Base-by-base conservation (phyloP, 2,797 vertebrate genomes). In the Alectoris magna region DNA sequence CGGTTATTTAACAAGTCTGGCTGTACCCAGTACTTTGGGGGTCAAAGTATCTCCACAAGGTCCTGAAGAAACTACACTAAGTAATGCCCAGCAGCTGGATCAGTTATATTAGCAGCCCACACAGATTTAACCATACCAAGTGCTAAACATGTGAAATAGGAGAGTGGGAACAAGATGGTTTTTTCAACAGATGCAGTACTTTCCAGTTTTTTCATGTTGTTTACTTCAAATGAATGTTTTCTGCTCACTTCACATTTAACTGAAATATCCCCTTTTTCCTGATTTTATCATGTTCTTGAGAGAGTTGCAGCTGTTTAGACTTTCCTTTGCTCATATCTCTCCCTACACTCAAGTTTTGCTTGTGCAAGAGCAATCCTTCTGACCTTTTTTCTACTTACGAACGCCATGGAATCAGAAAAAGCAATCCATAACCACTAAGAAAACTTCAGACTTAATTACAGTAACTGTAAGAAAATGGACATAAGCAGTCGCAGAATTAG, bases 141-240 rank as follows among this genome's bases (percentile, higher is more conserved):
- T 0, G 0, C 39, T 41, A 56, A 71, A 6, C 29, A 59, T 14
- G 41, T 36, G 36, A 72, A 87, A 46, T 0, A 56, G 12, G 4
- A 53, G 1, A 24, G 14, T 13, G 36, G 38, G 1, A 1, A 43
- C 43, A 27, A 77, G 7, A 36, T 23, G 39, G 14, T 8, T 14
- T 53, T 78, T 56, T 46, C 36, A 70, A 79, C 8, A 55, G 7
- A 38, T 10, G 16, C 5, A 44, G 7, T 9, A 74, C 53, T 56
- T 19, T 84, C 49, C 14, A 12, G 4, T 1, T 15, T 22, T 59
- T 49, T 19, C 16, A 29, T 8, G 12, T 53, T 76, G 11, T 67
- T 43, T 26, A 79, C 5, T 9, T 66, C 12, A 12, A 4, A 15
- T n/a, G 24, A 43, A 10, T 31, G 14, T 22, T 43, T 86, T 81